Evolutionary conservation across 2,888 invertebrate species (phyloP), one percentile per base, ranked within the genome.

Genomic region (Seira musarum): DNA sequence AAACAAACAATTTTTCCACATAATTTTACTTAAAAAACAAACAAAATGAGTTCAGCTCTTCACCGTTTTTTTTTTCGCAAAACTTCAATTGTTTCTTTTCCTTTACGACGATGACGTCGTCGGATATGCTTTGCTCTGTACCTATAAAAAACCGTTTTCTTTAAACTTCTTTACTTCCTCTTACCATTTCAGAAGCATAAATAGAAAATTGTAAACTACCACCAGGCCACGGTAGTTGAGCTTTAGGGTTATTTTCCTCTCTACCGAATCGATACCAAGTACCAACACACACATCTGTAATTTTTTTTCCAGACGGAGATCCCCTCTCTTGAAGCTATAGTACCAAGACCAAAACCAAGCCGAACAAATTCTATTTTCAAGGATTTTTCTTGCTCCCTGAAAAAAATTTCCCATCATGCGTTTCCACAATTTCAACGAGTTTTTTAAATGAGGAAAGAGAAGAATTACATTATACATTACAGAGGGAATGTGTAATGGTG

Each of bases 401-500:
- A 30, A 30, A 49, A 22, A 71, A 67, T 78, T 79, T 79, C 78
- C 78, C 72, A 78, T 66, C 77, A 61, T 78, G 67, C 78, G 71
- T 77, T 70, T 65, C 25, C 77, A 77, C 78, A 78, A 57, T 79
- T 73, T 73, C 79, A 79, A 73, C 73, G 63, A 63, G 68, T 60
- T 60, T 60, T 68, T 40, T 53, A 79, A 79, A 79, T 73, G 79
- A 69, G 17, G 53, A 53, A 17, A 53, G 57, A 40, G 76, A 70
- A 46, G 68, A 72, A 64, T 67, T 75, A 64, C 74, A 75, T n/a
- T 25, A 72, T 49, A 65, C n/a, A n/a, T 21, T 35, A 46, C 30
- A 65, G 65, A 49, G 49, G 49, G 49, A 60, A 60, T 60, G 60
- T 49, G 60, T 21, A 60, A 60, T 19, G 60, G 22, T 10, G 60